Base-by-base conservation (phyloP, 2,797 vertebrate genomes). In the Parauchenoglanis ngamensis region DNA sequence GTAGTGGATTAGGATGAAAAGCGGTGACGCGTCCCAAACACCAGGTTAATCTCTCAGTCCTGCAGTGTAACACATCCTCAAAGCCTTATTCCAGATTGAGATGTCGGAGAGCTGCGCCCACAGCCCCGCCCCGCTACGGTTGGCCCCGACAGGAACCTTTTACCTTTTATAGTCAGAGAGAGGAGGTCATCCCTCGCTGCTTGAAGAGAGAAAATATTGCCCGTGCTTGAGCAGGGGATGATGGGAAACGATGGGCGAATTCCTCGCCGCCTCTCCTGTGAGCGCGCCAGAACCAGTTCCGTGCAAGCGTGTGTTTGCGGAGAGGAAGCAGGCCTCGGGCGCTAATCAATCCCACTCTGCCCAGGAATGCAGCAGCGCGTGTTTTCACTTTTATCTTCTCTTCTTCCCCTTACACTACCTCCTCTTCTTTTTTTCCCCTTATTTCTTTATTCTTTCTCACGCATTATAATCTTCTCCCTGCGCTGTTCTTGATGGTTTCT, bases 311-410 rank as follows among this genome's bases (percentile, higher is more conserved):
- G 35, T 25, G 76, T 40, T 87, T 89, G 87, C 63, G 68, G 76
- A 89, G 79, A 75, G 87, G 75, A 79, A 82, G 83, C 72, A 67
- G 77, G 61, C 63, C 73, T 12, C 63, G 73, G 89, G 81, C 80
- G 67, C 67, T 91, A 91, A 91, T 91, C 91, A 89, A 80, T 86
- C 79, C 90, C 90, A 90, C 86, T 79, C 90, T 89, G 73, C 59
- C 86, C 81, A 87, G 91, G 91, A 92, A 92, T 92, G 81, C 35
- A 44, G 68, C 87, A 89, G 84, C 79, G 87, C 87, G 85, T 54
- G 92, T 92, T 94, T 92, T 94, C 89, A 92, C 93, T 92, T 93
- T 93, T 90, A 83, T 90, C 81, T 88, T 92, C 92, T 87, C 83
- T 77, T 84, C 46, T 49, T 35, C 92, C 95, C 73, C 61, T 35